Evolutionary conservation across 2,797 vertebrate genomes (phyloP).

Genomic region (Sciaenops ocellatus): DNA sequence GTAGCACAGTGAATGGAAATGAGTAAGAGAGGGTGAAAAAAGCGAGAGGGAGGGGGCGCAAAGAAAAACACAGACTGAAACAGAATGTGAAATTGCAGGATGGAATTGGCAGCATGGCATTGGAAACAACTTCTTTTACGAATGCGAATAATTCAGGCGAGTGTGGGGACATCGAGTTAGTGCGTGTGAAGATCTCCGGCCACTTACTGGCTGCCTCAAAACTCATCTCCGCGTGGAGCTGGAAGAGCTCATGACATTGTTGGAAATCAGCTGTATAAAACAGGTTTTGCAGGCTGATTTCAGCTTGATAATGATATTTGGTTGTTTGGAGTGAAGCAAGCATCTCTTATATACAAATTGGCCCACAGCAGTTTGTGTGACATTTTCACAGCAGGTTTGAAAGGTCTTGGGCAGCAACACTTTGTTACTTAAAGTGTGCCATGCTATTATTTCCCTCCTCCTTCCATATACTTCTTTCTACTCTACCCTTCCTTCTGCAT

Average conservation of each 20-base stretch:
- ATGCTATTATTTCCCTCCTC: not conserved
- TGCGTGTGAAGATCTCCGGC: conserved; percentile 55
- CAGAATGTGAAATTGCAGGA: conserved; percentile 85
- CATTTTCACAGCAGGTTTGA: conserved; percentile 48
- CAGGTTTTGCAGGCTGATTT: conserved; percentile 48
- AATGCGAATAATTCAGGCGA: conserved; percentile 71
- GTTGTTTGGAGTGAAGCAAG: conserved; percentile 17
- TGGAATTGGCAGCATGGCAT: conserved; percentile 71
- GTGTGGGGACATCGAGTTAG: conserved; percentile 52
- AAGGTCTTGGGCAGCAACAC: conserved; percentile 8
- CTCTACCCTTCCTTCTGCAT: not conserved
- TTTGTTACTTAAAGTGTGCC: not conserved
- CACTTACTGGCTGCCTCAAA: conserved; percentile 42
- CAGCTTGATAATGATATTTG: conserved; percentile 35
- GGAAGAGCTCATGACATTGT: conserved; percentile 54
- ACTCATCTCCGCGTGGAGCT: conserved; percentile 30
- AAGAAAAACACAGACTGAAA: conserved; percentile 78
- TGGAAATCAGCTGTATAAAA: conserved; percentile 55
- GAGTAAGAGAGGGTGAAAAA: conserved; percentile 73
- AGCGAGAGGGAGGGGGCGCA: conserved; percentile 42
- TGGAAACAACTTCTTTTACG: conserved; percentile 72
- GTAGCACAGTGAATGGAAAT: conserved; percentile 84
- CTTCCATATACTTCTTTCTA: not conserved
- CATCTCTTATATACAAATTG: conserved; percentile 1
- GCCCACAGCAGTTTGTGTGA: conserved; percentile 15